Base-by-base conservation (phyloP, 2,888 invertebrate species). In the Eilema sororculum region DNA sequence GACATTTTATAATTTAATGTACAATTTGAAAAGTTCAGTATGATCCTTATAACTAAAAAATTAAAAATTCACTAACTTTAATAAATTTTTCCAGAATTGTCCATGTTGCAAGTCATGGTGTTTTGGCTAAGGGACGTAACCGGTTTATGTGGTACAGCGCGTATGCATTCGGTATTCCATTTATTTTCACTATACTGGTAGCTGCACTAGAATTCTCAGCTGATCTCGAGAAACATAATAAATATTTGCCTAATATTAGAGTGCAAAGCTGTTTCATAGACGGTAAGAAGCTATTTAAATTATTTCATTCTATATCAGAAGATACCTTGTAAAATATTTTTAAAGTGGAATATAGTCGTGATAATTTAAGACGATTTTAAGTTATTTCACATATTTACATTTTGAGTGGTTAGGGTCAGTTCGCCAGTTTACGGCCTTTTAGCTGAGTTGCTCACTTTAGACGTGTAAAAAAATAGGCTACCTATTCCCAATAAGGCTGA, bases 241-340 rank as follows among this genome's bases (percentile, higher is more conserved):
- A n/a, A 16, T 24, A 37, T 8, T 6, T 62, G 16, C 61, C 61
- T n/a, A 30, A 33, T 60, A 25, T 60, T 30, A 28, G 25, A n/a
- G 28, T n/a, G 28, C 89, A 89, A 33, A 94, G 93, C 12, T 94
- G 94, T 71, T 95, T 95, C 67, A 70, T 95, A 20, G 81, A 79
- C 68, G 91, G 95, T 93, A 83, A 83, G 60, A 83, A 83, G 60
- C 20, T 58, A 13, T 58, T 58, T 58, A 22, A 56, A 24, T 73
- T 6, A 33, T 28, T 28, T 28, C 5, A 28, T 28, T 28, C 28
- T 28, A 28, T 28, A 5, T 33, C 3, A 33, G 8, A 33, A 33
- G 6, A 33, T 33, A 33, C 10, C 33, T 9, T 33, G 8, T 9
- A 9, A 33, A 33, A 6, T 9, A 6, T 33, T 33, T 33, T 33